Evolutionary conservation across 23 tunicate genomes (phyloP), one percentile per base, ranked within the genome.

Genomic region (Halocynthia aurantium): DNA sequence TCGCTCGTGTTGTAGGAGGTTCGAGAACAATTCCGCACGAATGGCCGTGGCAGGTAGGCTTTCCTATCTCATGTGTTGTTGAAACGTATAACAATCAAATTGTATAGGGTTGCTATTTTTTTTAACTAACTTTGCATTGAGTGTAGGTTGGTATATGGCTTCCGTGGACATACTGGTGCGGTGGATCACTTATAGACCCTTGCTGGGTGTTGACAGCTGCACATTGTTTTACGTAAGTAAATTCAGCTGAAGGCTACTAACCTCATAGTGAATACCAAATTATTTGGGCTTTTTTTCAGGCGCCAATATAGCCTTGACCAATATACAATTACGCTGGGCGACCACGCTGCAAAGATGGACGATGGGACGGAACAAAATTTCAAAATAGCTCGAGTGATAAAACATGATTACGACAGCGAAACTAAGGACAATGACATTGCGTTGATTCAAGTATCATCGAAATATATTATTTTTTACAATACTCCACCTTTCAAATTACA

Each of bases 121-220:
- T 60, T 60, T 68, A 68, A 50, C 77, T 51, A 72, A 0, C 10
- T 67, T 5, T 13, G 4, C 44, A 50, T 12, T 31, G 40, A 7
- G 61, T 51, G 50, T 63, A 89, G 96, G 88, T 61, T 8, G 97
- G 83, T 50, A 73, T 91, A 51, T 91, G 97, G 97, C 40, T 91
- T 52, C 79, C 80, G 8, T 55, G 85, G 70, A 81, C 76, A 51
- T 83, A 86, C 52, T 62, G 81, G 50, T 91, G 97, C 58, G 97
- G 97, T 57, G 97, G 91, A 72, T 86, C 87, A 21, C 72, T 91
- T 57, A 91, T 91, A 71, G 67, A 68, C 53, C 82, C 87, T 20
- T 91, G 97, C 62, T 91, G 97, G 97, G 81, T 91, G 5, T 64
- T 91, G 53, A 91, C 97, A 7, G 97, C 97, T 2, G 97, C 97